Conservation (phyloP, 2,113 vertebrate species). For the Stomatorhinus ivindoensis region DNA sequence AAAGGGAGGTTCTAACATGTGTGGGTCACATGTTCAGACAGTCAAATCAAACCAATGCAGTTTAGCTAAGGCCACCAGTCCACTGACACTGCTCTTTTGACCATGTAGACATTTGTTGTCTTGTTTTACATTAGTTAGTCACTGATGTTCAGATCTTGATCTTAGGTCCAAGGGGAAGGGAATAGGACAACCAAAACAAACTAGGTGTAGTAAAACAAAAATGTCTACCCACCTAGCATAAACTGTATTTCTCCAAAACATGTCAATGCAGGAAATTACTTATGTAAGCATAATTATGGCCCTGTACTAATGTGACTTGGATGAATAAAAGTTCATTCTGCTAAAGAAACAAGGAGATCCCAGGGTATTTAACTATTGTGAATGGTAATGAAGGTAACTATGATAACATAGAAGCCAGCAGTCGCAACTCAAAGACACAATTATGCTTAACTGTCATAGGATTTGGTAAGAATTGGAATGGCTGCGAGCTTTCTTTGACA, state of each 20-base stretch:
- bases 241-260: neutral
- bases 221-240: neutral
- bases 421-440: neutral
- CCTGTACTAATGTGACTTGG: neutral
- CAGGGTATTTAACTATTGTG: neutral
- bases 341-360: neutral
- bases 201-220: neutral
- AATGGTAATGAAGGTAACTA: neutral
- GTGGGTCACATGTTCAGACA: neutral
- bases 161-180: neutral
- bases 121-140: neutral
- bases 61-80: constrained; percentile 7
- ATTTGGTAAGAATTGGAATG: neutral
- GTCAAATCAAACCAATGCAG: neutral
- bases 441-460: neutral
- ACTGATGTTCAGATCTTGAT: neutral
- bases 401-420: neutral
- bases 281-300: neutral
- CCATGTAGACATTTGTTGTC: neutral
- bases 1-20: neutral
- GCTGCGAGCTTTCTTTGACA: neutral
- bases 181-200: neutral
- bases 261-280: neutral
- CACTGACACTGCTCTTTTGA: neutral
- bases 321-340: neutral